Percentiles rank a stretch among this genome's conserved stretches.
phyloP scores from a whole-genome alignment of 2,797 vertebrate species.

The Alca torda region DNA sequence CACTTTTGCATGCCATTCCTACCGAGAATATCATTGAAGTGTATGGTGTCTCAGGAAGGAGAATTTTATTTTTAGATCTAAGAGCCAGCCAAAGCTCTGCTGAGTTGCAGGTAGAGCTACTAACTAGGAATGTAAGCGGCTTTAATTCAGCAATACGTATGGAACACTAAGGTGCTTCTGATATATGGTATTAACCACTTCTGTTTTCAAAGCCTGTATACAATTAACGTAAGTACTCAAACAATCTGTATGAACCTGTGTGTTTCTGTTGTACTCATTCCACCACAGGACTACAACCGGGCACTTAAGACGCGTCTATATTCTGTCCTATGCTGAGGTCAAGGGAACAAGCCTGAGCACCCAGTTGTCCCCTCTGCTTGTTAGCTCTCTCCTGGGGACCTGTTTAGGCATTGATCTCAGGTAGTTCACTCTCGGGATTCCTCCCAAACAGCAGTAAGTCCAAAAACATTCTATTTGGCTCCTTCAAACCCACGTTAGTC shows the following conservation, averaged over 20 bases:
- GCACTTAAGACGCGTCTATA: neutral
- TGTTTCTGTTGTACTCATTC: neutral
- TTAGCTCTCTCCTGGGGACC: neutral
- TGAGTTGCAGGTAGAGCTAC: neutral
- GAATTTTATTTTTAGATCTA: conserved; percentile 27
- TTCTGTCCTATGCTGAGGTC: neutral
- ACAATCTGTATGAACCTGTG: neutral
- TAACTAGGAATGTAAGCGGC: neutral
- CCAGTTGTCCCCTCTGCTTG: neutral
- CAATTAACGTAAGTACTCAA: neutral
- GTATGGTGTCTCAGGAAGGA: neutral
- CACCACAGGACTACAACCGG: neutral
- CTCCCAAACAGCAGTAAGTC: neutral
- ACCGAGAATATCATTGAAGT: neutral
- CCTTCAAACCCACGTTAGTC: neutral
- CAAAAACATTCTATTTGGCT: neutral
- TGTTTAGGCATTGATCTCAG: neutral
- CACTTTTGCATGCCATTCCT: neutral
- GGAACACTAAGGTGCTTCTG: neutral
- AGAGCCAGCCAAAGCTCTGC: neutral
- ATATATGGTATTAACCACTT: neutral
- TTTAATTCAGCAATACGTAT: neutral
- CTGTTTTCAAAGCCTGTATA: neutral
- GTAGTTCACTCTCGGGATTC: rapidly evolving
- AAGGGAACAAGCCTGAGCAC: neutral